Percentiles rank a stretch among this genome's conserved stretches.
Evolutionary conservation across 2,113 vertebrate genomes (phyloP).

Genomic region (Bufo gargarizans): DNA sequence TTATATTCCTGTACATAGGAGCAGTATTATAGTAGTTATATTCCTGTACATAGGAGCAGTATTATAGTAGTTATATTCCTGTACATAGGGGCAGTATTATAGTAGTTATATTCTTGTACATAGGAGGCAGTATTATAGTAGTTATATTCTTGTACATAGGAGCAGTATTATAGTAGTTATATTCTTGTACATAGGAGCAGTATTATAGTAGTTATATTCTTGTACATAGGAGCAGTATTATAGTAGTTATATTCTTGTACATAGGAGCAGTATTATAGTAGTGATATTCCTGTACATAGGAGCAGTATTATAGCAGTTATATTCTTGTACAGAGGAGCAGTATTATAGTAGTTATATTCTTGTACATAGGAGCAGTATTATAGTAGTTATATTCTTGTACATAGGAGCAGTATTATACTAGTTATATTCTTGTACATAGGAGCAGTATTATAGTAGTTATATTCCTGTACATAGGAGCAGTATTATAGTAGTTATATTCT

Average conservation of each 20-base stretch:
- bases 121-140: background rate
- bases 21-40: background rate
- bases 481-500: no score
- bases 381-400: constrained; percentile 1
- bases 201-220: constrained; percentile 6
- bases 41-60: background rate
- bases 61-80: background rate
- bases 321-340: background rate
- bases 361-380: background rate
- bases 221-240: constrained; percentile 4
- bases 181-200: background rate
- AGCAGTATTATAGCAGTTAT: constrained; percentile 8
- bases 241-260: constrained; percentile 7
- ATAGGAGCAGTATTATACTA: background rate
- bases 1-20: background rate
- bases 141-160: background rate
- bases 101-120: background rate
- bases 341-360: constrained; percentile 7
- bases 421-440: background rate
- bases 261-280: constrained; percentile 6
- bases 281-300: constrained; percentile 5
- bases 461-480: no score
- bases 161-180: background rate
- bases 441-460: no score
- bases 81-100: background rate